Conservation (phyloP, 2,113 vertebrate genomes). For the Tympanuchus pallidicinctus region DNA sequence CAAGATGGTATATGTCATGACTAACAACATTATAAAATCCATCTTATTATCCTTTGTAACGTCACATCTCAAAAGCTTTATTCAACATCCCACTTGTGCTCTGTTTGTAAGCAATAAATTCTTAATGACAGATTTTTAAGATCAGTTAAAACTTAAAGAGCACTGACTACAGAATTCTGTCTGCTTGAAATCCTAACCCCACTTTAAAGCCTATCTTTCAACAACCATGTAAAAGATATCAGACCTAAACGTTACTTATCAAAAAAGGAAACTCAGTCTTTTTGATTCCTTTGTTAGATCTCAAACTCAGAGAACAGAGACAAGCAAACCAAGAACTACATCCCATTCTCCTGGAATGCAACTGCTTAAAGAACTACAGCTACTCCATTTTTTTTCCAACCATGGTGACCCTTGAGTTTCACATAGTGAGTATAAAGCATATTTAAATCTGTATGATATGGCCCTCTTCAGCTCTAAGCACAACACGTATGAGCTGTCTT, state of each 20-base stretch:
- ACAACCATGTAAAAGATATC: neutral
- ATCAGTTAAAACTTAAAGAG: conserved; percentile 14
- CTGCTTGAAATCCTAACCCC: neutral
- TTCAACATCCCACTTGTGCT: neutral
- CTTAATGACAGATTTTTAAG: neutral
- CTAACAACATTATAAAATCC: neutral
- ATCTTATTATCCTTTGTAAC: neutral
- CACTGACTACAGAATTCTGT: neutral
- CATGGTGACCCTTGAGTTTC: neutral
- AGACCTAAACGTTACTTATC: neutral
- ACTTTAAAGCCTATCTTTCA: conserved; percentile 21
- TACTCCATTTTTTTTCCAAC: neutral
- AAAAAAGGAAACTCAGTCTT: neutral
- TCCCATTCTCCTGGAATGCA: neutral
- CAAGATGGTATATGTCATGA: neutral
- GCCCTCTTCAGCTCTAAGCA: neutral
- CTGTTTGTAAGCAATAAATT: neutral
- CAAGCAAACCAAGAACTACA: neutral
- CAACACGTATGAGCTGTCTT: neutral
- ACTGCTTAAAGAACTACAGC: neutral
- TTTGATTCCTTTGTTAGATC: neutral
- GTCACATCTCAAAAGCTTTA: neutral
- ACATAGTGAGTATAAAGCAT: neutral
- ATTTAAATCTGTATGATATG: neutral
- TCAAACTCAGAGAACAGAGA: neutral